A percentile compares a stretch with the other conserved stretches of the same genome.
These are phyloP conservation scores for Cryptotermes secundus DNA, from an alignment of 1,140 invertebrate species.

Conservation along the genomic window DNA sequence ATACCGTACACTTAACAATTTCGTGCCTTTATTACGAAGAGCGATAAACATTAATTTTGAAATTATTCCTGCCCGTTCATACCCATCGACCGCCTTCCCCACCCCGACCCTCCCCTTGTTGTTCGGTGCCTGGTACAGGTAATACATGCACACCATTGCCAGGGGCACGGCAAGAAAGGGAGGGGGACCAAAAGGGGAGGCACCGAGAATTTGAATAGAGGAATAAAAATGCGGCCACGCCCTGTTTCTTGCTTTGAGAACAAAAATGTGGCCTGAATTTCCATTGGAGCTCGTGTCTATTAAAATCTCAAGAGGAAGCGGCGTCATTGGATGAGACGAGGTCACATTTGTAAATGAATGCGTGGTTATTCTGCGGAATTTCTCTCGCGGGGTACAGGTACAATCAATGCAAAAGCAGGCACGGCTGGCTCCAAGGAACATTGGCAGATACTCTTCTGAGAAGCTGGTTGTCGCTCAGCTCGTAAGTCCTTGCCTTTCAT, in stretches of 20 bases:
- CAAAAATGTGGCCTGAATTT: neutral
- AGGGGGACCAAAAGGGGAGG: neutral
- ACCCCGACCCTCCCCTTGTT: neutral
- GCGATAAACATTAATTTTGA: no score
- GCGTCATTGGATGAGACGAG: conserved; percentile 1
- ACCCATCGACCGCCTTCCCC: no score
- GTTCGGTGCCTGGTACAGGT: neutral
- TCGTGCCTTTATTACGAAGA: no score
- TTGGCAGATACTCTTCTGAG: no score
- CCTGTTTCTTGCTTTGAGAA: neutral
- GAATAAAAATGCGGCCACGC: neutral
- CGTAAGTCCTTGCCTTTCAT: no score
- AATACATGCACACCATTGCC: conserved; percentile 7
- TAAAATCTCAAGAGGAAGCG: conserved; percentile 13
- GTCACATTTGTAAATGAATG: conserved; percentile 7
- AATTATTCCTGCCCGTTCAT: no score
- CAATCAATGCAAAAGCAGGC: no score
- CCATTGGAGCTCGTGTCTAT: conserved; percentile 5
- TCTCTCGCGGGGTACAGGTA: no score
- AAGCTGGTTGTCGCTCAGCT: no score
- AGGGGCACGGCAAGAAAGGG: neutral
- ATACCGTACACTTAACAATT: no score
- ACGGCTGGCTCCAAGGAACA: no score
- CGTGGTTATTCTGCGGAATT: neutral
- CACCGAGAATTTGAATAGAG: neutral